Conservation (phyloP, 2,888 invertebrate genomes). For the Cerastis leucographa region DNA sequence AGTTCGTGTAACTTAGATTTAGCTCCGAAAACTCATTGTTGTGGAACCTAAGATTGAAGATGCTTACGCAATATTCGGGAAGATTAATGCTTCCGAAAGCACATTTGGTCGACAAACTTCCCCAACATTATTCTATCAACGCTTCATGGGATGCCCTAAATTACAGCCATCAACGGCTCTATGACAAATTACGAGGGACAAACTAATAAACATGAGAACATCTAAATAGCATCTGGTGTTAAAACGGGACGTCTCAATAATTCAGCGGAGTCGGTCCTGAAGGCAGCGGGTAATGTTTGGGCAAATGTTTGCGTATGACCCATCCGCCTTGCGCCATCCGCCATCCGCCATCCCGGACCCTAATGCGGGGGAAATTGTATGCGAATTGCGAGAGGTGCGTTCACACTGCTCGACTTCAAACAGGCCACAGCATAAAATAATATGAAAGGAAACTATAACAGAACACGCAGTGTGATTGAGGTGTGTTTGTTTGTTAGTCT, state of each 20-base stretch:
- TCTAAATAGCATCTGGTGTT: conserved; percentile 83
- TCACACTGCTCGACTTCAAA: conserved; percentile 38
- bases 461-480: background rate
- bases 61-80: conserved; percentile 39
- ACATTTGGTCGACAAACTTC: conserved; percentile 67
- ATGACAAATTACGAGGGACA: conserved; percentile 84
- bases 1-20: conserved; percentile 19
- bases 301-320: conserved; percentile 80
- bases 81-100: conserved; percentile 61
- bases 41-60: conserved; percentile 21
- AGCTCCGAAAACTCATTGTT: conserved; percentile 25
- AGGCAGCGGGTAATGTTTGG: conserved; percentile 73
- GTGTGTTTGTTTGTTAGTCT: conserved; percentile 7
- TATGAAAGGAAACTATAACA: background rate
- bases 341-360: conserved; percentile 52
- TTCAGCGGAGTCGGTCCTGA: conserved; percentile 68
- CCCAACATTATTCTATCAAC: conserved; percentile 73
- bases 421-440: conserved; percentile 35
- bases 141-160: conserved; percentile 74
- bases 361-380: conserved; percentile 61
- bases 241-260: conserved; percentile 81
- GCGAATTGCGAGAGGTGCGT: conserved; percentile 54
- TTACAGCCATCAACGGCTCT: conserved; percentile 82
- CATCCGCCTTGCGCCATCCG: conserved; percentile 28
- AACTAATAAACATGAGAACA: conserved; percentile 80